Base-by-base conservation (phyloP, 2,797 vertebrate species). In the Eospalax fontanierii region DNA sequence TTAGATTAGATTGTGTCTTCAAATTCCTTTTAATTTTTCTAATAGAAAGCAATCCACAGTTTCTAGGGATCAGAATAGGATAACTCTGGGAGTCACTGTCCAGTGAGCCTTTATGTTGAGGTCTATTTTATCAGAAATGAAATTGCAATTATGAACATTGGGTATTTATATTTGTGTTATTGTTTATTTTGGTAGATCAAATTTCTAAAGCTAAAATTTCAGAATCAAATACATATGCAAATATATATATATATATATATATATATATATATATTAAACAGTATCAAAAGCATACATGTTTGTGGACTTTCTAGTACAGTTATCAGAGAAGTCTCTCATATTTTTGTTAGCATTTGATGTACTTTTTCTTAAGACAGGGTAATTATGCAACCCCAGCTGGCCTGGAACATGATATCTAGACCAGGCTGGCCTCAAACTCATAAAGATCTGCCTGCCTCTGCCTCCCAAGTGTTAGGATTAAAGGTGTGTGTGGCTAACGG, bases 151-250 rank as follows among this genome's bases (percentile, higher is more conserved):
- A 46, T 22, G 2, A 79, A 84, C 6, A 46, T n/a, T 75, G 30
- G 33, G 40, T 30, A 94, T 84, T 81, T 89, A 54, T 65, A 70
- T 59, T 81, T 73, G 11, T 75, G 16, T 10, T 73, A 15, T 84
- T 65, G 12, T 46, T 30, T 84, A 59, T 73, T 84, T 91, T 28
- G 33, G 11, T 84, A 87, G 6, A 8, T 92, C 11, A 86, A 22
- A 93, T 70, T 95, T 1, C 40, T 92, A 38, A 91, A 96, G 43
- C 33, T 19, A 3, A 71, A 33, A 91, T 89, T 93, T 94, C n/a
- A 80, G 21, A 89, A 80, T 68, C 30, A 93, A 63, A 89, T n/a
- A n/a, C n/a, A n/a, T n/a, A n/a, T n/a, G n/a, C n/a, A 12, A 54
- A 12, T 54, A 54, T 12, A 54, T 54, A 14, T 12, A 54, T 2